Evolutionary conservation across 2,888 invertebrate genomes (phyloP), one percentile per base, ranked within the genome.

Genomic region (Subacronicta megacephala): DNA sequence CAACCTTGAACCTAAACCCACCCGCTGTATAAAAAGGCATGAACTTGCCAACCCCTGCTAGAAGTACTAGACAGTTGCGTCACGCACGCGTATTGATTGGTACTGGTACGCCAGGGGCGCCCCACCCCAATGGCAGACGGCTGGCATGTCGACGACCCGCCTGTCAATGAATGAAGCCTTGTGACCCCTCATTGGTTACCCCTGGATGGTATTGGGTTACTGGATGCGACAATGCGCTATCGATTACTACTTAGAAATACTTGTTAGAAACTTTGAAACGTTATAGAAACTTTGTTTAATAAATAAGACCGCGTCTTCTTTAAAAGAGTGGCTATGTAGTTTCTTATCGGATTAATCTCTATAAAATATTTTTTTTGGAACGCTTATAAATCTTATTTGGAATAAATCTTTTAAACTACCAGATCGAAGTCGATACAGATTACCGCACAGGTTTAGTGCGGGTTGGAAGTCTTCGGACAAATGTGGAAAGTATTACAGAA

Each of bases 51-150:
- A 33, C 50, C 55, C 46, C 41, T 12, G 15, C 53, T 53, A 71
- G 62, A 64, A 63, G 15, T 12, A n/a, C 53, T 53, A 71, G 62
- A 64, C 67, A 13, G 38, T 75, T 54, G 51, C 62, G 55, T 72
- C 61, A 60, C 15, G 17, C 16, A 31, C 61, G 56, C n/a, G 49
- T 77, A 77, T 75, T 72, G 75, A 75, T 75, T 77, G 55, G 62
- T 67, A 60, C 15, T 77, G 55, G 62, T 67, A 60, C 15, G 54
- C 44, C 62, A 60, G 53, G 75, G 62, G 50, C 13, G 38, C 64
- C 35, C 64, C 63, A 45, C 71, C 20, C 38, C 18, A 20, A 41
- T 17, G 55, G 20, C 52, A 61, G 65, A 47, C 53, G 51, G 62
- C 45, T n/a, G 51, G 7, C 20, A 41, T 60, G 78, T 67, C 77